These are phyloP conservation scores for Diprion similis DNA, from an alignment of 1,140 invertebrate species.

Conservation along the genomic window DNA sequence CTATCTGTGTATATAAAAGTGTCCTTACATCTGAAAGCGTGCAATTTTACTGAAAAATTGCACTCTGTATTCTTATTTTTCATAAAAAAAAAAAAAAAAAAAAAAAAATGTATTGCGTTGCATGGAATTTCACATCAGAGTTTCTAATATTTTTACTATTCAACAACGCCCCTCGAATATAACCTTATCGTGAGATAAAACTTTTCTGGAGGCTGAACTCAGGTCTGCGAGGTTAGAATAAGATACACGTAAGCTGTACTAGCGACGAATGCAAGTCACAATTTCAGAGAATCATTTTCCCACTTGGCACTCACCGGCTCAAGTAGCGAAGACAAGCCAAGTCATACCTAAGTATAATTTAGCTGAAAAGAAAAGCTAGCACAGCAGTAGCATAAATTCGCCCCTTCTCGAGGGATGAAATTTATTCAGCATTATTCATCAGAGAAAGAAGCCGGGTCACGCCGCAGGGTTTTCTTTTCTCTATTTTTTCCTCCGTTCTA, in stretches of 20 bases:
- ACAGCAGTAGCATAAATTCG: not conserved
- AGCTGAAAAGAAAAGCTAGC: not conserved
- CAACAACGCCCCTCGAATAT: too few relatives aligned
- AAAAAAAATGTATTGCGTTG: not conserved
- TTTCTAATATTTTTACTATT: too few relatives aligned
- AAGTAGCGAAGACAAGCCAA: not conserved
- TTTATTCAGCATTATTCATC: slow-evolving; percentile 6
- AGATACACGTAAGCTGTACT: too few relatives aligned
- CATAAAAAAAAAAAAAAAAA: not conserved
- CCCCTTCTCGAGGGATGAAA: not conserved
- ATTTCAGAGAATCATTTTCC: not conserved
- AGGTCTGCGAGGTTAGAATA: too few relatives aligned
- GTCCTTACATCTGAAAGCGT: not conserved
- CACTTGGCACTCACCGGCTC: too few relatives aligned
- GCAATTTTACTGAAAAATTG: not conserved
- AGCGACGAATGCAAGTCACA: not conserved
- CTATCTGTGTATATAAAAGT: not conserved
- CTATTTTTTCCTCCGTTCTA: not conserved
- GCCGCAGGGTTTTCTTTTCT: not conserved
- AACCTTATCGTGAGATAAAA: too few relatives aligned
- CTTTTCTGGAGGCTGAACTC: too few relatives aligned
- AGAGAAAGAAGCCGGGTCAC: not conserved
- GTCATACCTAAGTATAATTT: not conserved
- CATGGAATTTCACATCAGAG: not conserved
- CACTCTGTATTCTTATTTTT: not conserved